Evolutionary conservation across 2,888 invertebrate species (phyloP), one percentile per base, ranked within the genome.

Genomic region (Erebia ligea): DNA sequence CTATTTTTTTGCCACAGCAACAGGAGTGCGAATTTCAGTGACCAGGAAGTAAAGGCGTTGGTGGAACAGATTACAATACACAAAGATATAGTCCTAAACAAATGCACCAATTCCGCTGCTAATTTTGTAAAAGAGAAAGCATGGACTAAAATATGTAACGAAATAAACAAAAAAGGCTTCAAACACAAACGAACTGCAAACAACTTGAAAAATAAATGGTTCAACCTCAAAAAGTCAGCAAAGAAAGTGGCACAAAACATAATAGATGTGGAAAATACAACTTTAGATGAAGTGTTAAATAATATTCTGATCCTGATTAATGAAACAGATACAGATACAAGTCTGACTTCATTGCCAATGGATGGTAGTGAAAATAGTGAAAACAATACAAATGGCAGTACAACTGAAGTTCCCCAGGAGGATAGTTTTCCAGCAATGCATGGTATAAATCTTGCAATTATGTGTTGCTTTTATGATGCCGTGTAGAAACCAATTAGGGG

Each of bases 181-280:
- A 80, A 77, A 56, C 75, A 84, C 71, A 75, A 78, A 1, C 84
- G 92, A 71, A 84, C 76, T 72, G 70, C 76, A 17, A 88, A 90
- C 54, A 80, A 79, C 50, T 79, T 92, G 65, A 91, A 85, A 78
- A 85, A 78, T 1, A 92, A 91, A 78, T 92, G 90, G 90, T 87
- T 87, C 5, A 92, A 92, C 74, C 77, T 93, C 48, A 91, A 91
- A 69, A 86, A 80, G 58, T 79, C 79, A 25, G 86, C 84, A 10
- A 83, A 84, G 52, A 88, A 82, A 71, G 25, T 82, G 1, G 79
- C 87, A 10, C 86, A 86, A 70, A 88, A 87, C 76, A 69, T 87
- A 70, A 77, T 86, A 62, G 84, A 87, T 71, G 72, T 77, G 0
- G 80, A 80, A 59, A 72, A 81, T 54, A 75, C 73, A 70, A 83